Conservation (phyloP, 2,888 invertebrate species). For the Tenthredo notha region DNA sequence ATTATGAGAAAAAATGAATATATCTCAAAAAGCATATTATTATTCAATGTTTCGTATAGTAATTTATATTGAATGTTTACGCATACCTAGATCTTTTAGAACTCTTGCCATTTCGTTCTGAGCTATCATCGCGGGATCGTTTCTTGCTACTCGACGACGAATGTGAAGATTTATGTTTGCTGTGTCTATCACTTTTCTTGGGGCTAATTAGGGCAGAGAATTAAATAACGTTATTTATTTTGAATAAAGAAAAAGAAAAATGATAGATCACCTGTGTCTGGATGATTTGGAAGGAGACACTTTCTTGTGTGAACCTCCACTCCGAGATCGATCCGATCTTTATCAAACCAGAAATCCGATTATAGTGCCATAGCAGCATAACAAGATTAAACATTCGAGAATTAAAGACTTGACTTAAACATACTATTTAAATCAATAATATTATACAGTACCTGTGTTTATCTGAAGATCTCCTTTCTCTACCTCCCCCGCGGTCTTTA, state of each 20-base stretch:
- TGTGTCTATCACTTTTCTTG: constrained; percentile 77
- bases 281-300: constrained; percentile 81
- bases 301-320: constrained; percentile 77
- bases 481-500: constrained; percentile 64
- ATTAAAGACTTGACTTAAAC: neutral
- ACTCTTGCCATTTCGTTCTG: constrained; percentile 82
- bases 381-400: neutral
- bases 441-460: constrained; percentile 71
- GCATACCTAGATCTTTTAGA: constrained; percentile 86
- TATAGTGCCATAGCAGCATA: constrained; percentile 56
- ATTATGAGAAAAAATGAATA: constrained; percentile 5
- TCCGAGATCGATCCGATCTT: constrained; percentile 77
- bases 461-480: constrained; percentile 72
- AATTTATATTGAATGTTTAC: constrained; percentile 22
- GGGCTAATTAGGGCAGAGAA: constrained; percentile 68
- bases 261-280: constrained; percentile 81
- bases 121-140: constrained; percentile 88
- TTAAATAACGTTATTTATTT: constrained; percentile 39
- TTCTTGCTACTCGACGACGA: constrained; percentile 82
- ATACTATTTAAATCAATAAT: neutral
- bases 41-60: neutral
- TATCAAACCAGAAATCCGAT: constrained; percentile 64
- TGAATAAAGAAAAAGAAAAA: neutral
- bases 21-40: neutral
- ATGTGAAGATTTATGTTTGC: constrained; percentile 77